Evolutionary conservation across 1,140 invertebrate genomes (phyloP).

Genomic region (Drosophila sproati): DNA sequence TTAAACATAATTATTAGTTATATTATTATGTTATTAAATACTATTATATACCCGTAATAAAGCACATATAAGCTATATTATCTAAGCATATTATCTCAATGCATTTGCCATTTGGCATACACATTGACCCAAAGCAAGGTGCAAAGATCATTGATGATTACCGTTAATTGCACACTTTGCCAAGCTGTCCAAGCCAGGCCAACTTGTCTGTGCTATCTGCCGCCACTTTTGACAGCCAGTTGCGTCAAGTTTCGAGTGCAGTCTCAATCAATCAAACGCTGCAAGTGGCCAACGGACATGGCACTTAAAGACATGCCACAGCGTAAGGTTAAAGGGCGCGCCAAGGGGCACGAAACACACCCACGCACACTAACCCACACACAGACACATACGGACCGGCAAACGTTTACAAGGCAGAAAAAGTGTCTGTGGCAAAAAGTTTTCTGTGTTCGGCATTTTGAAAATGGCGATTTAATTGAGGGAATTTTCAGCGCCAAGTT

Average conservation of each 20-base stretch:
- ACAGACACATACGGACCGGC: slow-evolving; percentile 8
- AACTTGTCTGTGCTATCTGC: slow-evolving; percentile 1
- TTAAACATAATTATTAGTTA: too few relatives aligned
- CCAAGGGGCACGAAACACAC: slow-evolving; percentile 1
- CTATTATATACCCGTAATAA: too few relatives aligned
- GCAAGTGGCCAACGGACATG: slow-evolving; percentile 60
- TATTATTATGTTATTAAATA: too few relatives aligned
- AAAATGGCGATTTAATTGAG: slow-evolving; percentile 63
- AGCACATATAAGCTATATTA: too few relatives aligned
- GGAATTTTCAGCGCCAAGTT: slow-evolving; percentile 27
- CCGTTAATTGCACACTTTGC: slow-evolving; percentile 52
- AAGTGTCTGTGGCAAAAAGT: slow-evolving; percentile 23
- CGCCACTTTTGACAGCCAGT: slow-evolving; percentile 19
- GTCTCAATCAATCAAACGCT: slow-evolving; percentile 70
- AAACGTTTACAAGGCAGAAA: neutral
- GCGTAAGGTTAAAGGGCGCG: slow-evolving; percentile 59
- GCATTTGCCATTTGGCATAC: neutral
- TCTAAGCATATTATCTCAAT: too few relatives aligned
- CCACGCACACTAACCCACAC: slow-evolving; percentile 8
- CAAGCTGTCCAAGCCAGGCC: neutral
- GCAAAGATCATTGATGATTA: slow-evolving; percentile 56
- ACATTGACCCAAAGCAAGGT: neutral
- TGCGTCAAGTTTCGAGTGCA: slow-evolving; percentile 58
- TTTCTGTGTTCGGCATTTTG: slow-evolving; percentile 47
- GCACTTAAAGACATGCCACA: slow-evolving; percentile 59